Evolutionary conservation across 2,113 vertebrate genomes (phyloP), one percentile per base, ranked within the genome.

Genomic region (Megaleporinus macrocephalus): DNA sequence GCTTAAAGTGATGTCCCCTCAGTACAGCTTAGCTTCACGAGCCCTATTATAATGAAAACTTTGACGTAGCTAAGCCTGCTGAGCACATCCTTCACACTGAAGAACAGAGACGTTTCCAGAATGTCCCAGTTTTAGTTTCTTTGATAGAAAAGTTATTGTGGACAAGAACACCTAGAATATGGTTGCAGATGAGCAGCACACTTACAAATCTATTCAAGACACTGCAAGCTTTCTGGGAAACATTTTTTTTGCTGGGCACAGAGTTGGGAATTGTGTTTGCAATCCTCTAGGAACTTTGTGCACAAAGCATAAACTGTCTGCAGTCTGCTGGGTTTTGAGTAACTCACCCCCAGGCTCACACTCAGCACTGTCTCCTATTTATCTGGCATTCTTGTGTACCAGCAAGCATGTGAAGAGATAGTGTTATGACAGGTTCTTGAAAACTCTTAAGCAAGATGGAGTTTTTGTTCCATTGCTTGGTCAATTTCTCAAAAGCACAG

Each of bases 261-360:
- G 41, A 44, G 4, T 7, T 44, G 4, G 11, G 9, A 11, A 44
- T 44, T 44, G 5, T 10, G 14, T 76, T 33, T 76, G 73, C 44
- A 61, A 76, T 44, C 57, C 74, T 36, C 57, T 76, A 57, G 74
- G 74, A 13, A 76, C 57, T 26, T 76, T 33, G 27, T n/a, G 33
- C 13, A 76, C 36, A 26, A 76, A 76, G 36, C 73, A 76, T n/a
- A 76, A 76, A 49, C 57, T 61, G 30, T 76, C 51, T 62, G 73
- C 30, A 30, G 49, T 73, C 24, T 73, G 57, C 72, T 74, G 73
- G 73, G 53, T 55, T 74, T 55, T 74, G 24, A 15, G 72, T 26
- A 74, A 59, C 30, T 74, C 59, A 33, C 53, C 72, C 36, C 72
- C 72, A 74, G 51, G 72, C 22, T 74, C 27, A 29, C 72, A 74